Conservation (phyloP, 1,140 invertebrate genomes). For the Trichonephila clavipes region DNA sequence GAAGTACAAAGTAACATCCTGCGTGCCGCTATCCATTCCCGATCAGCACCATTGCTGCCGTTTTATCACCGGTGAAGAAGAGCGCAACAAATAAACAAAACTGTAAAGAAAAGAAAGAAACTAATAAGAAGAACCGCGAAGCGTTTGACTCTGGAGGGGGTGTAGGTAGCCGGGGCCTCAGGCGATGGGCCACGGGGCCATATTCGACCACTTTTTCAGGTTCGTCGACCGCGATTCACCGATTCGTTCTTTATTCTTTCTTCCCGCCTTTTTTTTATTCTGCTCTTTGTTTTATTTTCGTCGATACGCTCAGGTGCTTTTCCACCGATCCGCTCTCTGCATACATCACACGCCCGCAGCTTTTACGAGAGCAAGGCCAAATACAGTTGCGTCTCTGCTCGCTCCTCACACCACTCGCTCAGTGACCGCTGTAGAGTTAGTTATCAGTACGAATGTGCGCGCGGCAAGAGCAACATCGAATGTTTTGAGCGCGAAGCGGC, state of each 20-base stretch:
- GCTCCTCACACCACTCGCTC: not conserved
- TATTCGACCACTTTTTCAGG: constrained; percentile 71
- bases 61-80: not conserved
- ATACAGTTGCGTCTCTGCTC: not conserved
- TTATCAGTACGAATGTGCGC: not conserved
- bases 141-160: constrained; percentile 13
- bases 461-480: not conserved
- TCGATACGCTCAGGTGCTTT: constrained; percentile 42
- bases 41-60: not conserved
- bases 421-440: not conserved
- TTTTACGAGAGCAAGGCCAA: constrained; percentile 61
- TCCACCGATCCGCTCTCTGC: constrained; percentile 2
- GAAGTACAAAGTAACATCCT: not conserved
- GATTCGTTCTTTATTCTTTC: constrained; percentile 41
- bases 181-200: constrained; percentile 74
- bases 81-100: not conserved
- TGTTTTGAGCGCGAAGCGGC: not conserved
- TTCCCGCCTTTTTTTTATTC: constrained; percentile 16
- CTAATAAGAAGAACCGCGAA: constrained; percentile 36
- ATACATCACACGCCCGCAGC: constrained; percentile 43
- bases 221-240: constrained; percentile 71
- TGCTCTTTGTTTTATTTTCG: constrained; percentile 25
- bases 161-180: constrained; percentile 18
- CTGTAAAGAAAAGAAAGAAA: constrained; percentile 17
- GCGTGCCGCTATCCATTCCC: not conserved